Evolutionary conservation across 2,888 invertebrate species (phyloP), one percentile per base, ranked within the genome.

Genomic region (Ectobius pallidus): DNA sequence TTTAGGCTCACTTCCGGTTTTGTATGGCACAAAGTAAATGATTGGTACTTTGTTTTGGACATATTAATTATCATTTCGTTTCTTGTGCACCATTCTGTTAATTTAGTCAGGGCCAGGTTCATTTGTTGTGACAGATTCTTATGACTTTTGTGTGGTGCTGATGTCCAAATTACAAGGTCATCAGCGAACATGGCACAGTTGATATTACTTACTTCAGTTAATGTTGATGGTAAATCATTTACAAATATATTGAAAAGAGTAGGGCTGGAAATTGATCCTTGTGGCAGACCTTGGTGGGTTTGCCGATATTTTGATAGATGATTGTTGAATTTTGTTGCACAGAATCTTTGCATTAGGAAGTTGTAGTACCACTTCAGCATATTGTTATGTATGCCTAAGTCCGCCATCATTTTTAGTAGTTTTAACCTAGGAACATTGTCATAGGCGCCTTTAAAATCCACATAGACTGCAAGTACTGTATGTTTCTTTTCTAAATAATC

Each of bases 101-200:
- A 22, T 58, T 58, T 58, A n/a, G n/a, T 25, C 6, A 58, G 20
- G 14, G 58, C 25, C 30, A 11, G 25, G 22, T 58, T 27, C 7
- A 58, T 58, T 58, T 27, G 58, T 9, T 14, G 46, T 46, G n/a
- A 46, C 18, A 46, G 18, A 7, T 25, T 22, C 30, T 27, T 30
- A 30, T 58, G 58, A 6, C n/a, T 58, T 22, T 27, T 58, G 7
- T 58, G 58, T 58, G 58, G 25, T 58, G 58, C 58, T 58, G 58
- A 58, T 58, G 34, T 58, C 58, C 58, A 58, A 22, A 58, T 18
- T 30, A 58, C n/a, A 58, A 58, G 58, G 18, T 58, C 58, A 58
- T 58, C 7, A 27, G 58, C 22, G n/a, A 3, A 58, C n/a, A 58
- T 9, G 6, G 58, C 58, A 58, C 58, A 27, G 6, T 58, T 58